Conservation (phyloP, 2,888 invertebrate species). For the Brachycybe producta region DNA sequence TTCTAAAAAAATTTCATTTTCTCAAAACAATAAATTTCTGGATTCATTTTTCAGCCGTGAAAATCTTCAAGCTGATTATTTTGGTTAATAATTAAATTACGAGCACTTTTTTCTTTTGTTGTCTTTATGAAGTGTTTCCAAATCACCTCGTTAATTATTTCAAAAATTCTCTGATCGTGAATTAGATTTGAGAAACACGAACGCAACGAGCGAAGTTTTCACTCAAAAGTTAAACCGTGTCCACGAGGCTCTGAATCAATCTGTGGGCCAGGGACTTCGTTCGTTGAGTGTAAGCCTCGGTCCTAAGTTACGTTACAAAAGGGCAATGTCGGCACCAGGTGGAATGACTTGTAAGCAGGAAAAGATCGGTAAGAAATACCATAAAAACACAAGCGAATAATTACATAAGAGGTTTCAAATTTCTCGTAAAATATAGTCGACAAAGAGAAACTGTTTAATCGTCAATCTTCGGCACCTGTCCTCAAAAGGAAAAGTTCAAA, state of each 20-base stretch:
- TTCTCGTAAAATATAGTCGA: constrained; percentile 34
- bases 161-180: too few relatives aligned
- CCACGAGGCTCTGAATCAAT: constrained; percentile 66
- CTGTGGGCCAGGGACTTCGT: constrained; percentile 46
- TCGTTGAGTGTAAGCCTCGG: constrained; percentile 50
- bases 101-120: too few relatives aligned
- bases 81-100: too few relatives aligned
- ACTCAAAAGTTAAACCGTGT: constrained; percentile 75
- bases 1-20: too few relatives aligned
- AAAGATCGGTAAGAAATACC: constrained; percentile 44
- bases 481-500: constrained; percentile 83
- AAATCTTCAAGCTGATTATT: too few relatives aligned
- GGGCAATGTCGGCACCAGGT: constrained; percentile 86
- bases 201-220: constrained; percentile 72
- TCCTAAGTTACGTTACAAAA: constrained; percentile 86
- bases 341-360: constrained; percentile 63
- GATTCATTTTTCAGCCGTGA: too few relatives aligned
- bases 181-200: constrained; percentile 80
- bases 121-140: too few relatives aligned
- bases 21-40: too few relatives aligned
- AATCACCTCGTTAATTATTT: too few relatives aligned
- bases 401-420: background rate
- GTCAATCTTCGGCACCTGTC: constrained; percentile 91
- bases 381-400: constrained; percentile 7
- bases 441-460: constrained; percentile 52